phyloP scores from a whole-genome alignment of 2,113 vertebrate genomes.

The Mustela lutreola region DNA sequence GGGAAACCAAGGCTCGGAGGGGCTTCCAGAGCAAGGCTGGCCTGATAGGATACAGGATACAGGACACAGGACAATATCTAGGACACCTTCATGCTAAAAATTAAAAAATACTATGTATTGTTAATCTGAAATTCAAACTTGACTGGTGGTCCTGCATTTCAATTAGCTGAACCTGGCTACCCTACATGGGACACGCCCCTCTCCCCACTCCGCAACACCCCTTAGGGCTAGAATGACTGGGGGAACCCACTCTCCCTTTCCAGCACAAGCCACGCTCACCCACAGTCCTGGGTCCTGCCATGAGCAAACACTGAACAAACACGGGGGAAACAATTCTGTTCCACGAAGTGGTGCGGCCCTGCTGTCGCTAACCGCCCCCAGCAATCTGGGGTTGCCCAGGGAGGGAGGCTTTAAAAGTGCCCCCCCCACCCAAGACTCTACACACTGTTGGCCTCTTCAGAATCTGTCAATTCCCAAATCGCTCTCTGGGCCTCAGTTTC shows the following conservation, averaged over 20 bases:
- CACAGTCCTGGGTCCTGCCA: not conserved
- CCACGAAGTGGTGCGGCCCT: accelerated
- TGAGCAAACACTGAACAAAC: not conserved
- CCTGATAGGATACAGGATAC: not conserved
- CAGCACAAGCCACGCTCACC: not conserved
- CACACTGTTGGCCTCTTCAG: not conserved
- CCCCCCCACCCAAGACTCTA: too few relatives aligned
- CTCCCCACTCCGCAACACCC: not conserved
- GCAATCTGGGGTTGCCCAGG: accelerated
- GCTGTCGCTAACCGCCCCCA: not conserved
- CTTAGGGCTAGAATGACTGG: not conserved
- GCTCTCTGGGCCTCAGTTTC: not conserved
- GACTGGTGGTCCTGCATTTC: not conserved
- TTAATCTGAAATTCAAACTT: not conserved
- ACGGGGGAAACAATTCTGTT: not conserved
- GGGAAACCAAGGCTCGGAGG: not conserved
- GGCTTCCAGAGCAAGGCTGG: accelerated
- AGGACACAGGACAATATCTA: not conserved
- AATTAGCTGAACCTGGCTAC: not conserved
- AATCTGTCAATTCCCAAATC: not conserved
- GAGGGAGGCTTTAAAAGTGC: not conserved
- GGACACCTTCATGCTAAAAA: not conserved
- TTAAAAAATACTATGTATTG: too few relatives aligned
- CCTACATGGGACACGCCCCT: accelerated
- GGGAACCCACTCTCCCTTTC: not conserved